phyloP scores from a whole-genome alignment of 1,140 invertebrate species.

The Hyposmocoma kahamanoa region DNA sequence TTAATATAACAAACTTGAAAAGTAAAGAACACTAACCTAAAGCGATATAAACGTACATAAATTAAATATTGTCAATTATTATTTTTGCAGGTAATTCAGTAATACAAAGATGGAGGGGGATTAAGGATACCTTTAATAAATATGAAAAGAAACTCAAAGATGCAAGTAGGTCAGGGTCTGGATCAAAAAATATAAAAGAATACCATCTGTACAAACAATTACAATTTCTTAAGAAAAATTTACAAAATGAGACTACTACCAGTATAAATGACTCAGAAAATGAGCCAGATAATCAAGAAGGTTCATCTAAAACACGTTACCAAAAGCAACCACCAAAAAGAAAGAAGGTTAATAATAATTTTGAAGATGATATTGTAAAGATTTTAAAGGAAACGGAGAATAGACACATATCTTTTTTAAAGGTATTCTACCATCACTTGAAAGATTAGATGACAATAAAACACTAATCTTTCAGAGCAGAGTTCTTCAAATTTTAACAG shows the following conservation, averaged over 20 bases:
- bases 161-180: slow-evolving; percentile 14
- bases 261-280: slow-evolving; percentile 16
- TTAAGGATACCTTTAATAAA: slow-evolving; percentile 19
- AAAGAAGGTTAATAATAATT: slow-evolving; percentile 15
- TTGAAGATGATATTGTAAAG: slow-evolving; percentile 20
- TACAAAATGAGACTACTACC: slow-evolving; percentile 17
- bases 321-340: slow-evolving; percentile 19
- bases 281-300: slow-evolving; percentile 22
- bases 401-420: slow-evolving; percentile 26
- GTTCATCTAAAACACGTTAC: slow-evolving; percentile 21
- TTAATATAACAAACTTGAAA: slow-evolving; percentile 14
- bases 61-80: slow-evolving; percentile 6
- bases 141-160: slow-evolving; percentile 22
- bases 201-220: slow-evolving; percentile 20
- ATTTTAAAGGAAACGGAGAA: slow-evolving; percentile 24
- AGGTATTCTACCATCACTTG: slow-evolving; percentile 23
- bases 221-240: slow-evolving; percentile 20
- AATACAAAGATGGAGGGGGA: slow-evolving; percentile 19
- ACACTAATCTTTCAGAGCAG: slow-evolving; percentile 26
- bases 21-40: slow-evolving; percentile 5
- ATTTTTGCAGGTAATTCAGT: slow-evolving; percentile 15
- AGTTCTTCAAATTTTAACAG: slow-evolving; percentile 24
- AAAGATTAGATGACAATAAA: slow-evolving; percentile 27
- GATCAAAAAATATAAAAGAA: slow-evolving; percentile 20
- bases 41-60: background rate